These are phyloP conservation scores for Pristionchus fissidentatus DNA, from an alignment of 2,888 invertebrate genomes.

Conservation along the genomic window DNA sequence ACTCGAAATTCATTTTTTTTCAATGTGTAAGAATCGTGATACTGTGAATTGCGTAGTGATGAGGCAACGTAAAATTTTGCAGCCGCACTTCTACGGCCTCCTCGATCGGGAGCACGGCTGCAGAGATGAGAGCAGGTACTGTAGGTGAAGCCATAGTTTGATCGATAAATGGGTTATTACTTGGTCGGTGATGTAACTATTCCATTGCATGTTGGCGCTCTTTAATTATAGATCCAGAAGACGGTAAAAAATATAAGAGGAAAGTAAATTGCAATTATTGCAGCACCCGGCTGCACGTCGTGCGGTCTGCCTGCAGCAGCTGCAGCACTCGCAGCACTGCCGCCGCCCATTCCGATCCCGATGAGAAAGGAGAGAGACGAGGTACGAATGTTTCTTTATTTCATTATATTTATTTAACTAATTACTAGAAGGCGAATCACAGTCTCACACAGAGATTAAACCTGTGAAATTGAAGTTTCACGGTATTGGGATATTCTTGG, in stretches of 20 bases:
- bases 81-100: slow-evolving; percentile 28
- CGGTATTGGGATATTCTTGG: too few species aligned
- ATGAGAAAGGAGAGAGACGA: slow-evolving; percentile 11
- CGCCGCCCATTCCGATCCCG: slow-evolving; percentile 26
- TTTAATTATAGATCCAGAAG: background rate
- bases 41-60: too few species aligned
- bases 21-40: too few species aligned
- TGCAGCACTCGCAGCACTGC: background rate
- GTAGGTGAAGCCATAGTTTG: too few species aligned
- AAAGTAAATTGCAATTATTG: background rate
- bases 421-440: background rate
- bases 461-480: too few species aligned
- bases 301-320: background rate
- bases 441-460: background rate
- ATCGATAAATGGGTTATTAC: background rate
- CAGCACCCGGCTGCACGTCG: slow-evolving; percentile 26
- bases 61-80: too few species aligned
- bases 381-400: background rate
- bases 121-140: background rate
- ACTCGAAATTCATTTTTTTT: too few species aligned
- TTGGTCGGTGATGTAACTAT: background rate
- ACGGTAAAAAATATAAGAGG: background rate
- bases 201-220: background rate
- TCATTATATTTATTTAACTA: background rate
- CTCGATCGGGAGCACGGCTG: slow-evolving; percentile 20